These are phyloP conservation scores for Ypsolopha sequella DNA, from an alignment of 2,888 invertebrate genomes.

Conservation along the genomic window DNA sequence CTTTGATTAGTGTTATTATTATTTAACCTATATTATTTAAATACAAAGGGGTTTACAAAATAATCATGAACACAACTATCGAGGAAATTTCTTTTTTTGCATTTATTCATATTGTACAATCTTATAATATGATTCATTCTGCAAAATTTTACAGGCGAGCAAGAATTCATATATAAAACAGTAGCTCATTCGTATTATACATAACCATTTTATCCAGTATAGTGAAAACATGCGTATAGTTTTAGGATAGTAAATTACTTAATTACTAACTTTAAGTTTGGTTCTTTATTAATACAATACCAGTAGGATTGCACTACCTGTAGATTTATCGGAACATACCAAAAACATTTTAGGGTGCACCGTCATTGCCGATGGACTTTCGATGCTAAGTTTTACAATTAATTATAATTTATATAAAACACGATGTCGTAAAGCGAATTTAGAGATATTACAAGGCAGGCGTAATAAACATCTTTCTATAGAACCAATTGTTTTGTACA, in stretches of 20 bases:
- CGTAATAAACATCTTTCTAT: conserved; percentile 22
- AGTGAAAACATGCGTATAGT: conserved; percentile 73
- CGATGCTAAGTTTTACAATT: conserved; percentile 56
- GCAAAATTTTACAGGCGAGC: conserved; percentile 73
- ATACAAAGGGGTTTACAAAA: not conserved
- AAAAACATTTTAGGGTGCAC: conserved; percentile 61
- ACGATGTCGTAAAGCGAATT: conserved; percentile 55
- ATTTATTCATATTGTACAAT: conserved; percentile 72
- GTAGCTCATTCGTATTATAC: conserved; percentile 69
- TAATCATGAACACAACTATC: conserved; percentile 18
- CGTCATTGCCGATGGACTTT: conserved; percentile 67
- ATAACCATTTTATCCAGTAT: conserved; percentile 71
- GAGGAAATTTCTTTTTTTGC: conserved; percentile 71
- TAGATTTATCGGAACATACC: conserved; percentile 59
- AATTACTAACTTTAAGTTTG: conserved; percentile 68
- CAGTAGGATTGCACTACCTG: conserved; percentile 68
- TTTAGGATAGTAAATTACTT: conserved; percentile 73
- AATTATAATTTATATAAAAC: conserved; percentile 47
- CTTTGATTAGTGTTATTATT: no score
- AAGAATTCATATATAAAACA: conserved; percentile 73
- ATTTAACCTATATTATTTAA: no score
- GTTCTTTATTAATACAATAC: conserved; percentile 72
- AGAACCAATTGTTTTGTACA: no score
- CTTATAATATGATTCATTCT: conserved; percentile 71
- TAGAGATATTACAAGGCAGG: conserved; percentile 30